Conservation (phyloP, 2,113 vertebrate species). For the Laticauda laticaudata region DNA sequence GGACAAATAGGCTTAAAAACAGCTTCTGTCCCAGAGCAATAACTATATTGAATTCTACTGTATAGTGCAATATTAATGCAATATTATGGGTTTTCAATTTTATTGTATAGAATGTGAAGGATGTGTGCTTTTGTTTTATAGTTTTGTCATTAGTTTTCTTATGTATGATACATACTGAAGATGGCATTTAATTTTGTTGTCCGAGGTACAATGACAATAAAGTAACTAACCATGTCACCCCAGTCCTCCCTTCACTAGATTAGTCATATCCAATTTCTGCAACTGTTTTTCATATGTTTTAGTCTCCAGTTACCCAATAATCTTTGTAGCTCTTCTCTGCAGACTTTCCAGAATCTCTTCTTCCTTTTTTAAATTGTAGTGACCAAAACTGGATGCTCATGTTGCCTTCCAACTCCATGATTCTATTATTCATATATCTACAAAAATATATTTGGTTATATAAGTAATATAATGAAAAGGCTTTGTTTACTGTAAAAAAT, state of each 20-base stretch:
- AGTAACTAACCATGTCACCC: neutral
- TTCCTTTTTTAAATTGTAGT: neutral
- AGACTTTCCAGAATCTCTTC: neutral
- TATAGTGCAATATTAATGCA: too few species aligned
- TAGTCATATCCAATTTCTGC: neutral
- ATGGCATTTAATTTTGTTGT: too few species aligned
- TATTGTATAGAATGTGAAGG: too few species aligned
- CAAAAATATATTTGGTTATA: slow-evolving; percentile 9
- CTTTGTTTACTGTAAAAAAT: neutral
- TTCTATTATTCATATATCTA: slow-evolving; percentile 1
- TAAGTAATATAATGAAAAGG: slow-evolving; percentile 6
- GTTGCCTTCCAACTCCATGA: neutral
- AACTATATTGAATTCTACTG: too few species aligned
- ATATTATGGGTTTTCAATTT: too few species aligned
- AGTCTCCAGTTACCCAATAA: neutral
- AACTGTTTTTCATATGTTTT: neutral
- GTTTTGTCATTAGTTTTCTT: too few species aligned
- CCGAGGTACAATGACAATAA: too few species aligned
- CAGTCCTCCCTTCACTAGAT: neutral
- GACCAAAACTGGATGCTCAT: neutral
- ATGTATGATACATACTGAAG: too few species aligned
- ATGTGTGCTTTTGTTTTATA: too few species aligned
- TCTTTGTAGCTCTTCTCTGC: neutral
- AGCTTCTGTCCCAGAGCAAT: too few species aligned
- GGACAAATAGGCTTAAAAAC: too few species aligned